Evolutionary conservation across 1,140 invertebrate species (phyloP).

Genomic region (Drosophila pruinosa): DNA sequence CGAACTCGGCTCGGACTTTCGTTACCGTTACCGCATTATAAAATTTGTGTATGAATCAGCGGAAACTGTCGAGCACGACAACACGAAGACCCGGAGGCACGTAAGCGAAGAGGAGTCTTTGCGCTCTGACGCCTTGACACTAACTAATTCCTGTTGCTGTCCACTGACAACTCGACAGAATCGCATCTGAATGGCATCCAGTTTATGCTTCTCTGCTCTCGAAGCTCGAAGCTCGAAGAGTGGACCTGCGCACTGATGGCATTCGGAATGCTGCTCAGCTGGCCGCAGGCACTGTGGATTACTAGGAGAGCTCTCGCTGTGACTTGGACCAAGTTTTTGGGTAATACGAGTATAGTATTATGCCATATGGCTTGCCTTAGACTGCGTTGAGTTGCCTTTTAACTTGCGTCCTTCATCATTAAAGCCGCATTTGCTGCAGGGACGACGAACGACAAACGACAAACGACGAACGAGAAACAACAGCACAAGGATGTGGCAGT

Average conservation of each 20-base stretch:
- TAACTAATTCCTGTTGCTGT: constrained; percentile 74
- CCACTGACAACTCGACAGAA: constrained; percentile 20
- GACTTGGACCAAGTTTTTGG: constrained; percentile 3
- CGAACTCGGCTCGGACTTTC: not conserved
- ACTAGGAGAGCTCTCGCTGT: constrained; percentile 4
- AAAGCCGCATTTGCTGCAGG: constrained; percentile 59
- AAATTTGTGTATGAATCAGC: constrained; percentile 7
- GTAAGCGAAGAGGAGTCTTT: not conserved
- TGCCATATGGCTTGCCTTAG: constrained; percentile 8
- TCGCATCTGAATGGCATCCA: constrained; percentile 28
- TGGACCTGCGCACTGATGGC: not conserved
- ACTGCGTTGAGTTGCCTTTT: constrained; percentile 50
- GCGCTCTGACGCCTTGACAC: constrained; percentile 46
- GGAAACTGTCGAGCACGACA: not conserved
- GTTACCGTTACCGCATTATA: constrained; percentile 6
- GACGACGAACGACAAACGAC: not conserved
- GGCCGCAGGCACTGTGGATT: constrained; percentile 2
- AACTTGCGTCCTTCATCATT: constrained; percentile 66
- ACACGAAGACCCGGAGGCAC: not conserved
- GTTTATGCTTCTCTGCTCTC: not conserved
- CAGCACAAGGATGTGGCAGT: constrained; percentile 41
- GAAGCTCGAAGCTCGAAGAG: not conserved
- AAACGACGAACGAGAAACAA: not conserved
- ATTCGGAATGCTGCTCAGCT: constrained; percentile 10
- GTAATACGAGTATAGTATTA: not conserved